Base-by-base conservation (phyloP, 1,140 invertebrate genomes). In the Coboldia fuscipes region DNA sequence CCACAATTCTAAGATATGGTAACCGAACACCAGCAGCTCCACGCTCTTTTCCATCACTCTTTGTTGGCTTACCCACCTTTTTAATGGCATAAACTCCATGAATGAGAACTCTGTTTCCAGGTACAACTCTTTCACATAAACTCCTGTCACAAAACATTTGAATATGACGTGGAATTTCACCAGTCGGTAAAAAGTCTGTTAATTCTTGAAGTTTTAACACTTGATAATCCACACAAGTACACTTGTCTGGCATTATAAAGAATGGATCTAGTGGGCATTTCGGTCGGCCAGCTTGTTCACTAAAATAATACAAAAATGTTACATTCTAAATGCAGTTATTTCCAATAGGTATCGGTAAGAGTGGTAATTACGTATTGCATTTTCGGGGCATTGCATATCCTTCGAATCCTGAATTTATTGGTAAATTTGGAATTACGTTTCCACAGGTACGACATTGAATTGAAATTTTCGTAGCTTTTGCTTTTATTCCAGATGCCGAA, bases 251-350 rank as follows among this genome's bases (percentile, higher is more conserved):
- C 55, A 81, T 75, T 39, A 99, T 96, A 50, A 93, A 94, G 52
- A 86, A 99, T 4, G 96, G 96, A 63, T 99, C 96, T 16, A 98
- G 49, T 2, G 94, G 93, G 57, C 96, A 99, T 45, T 88, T 86
- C 6, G 75, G 71, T 32, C 77, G 60, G 36, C 82, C 85, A 39
- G 81, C 75, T 63, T 92, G 85, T 51, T 92, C 88, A 10, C 82
- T 86, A 50, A 56, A 42, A 56, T 37, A 30, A 35, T 28, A 35
- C 17, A 24, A 33, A 19, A 23, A 34, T 19, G 6, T 12, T 18
- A 16, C 28, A 30, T 3, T 29, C 35, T 33, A 10, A 34, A 19
- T 15, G 24, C 19, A 22, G 7, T 16, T 2, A 17, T 32, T 32
- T 15, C 35, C n/a, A 22, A 28, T 22, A n/a, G 18, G 22, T 20